Evolutionary conservation across 2,113 vertebrate genomes (phyloP).

Genomic region (Vimba vimba): DNA sequence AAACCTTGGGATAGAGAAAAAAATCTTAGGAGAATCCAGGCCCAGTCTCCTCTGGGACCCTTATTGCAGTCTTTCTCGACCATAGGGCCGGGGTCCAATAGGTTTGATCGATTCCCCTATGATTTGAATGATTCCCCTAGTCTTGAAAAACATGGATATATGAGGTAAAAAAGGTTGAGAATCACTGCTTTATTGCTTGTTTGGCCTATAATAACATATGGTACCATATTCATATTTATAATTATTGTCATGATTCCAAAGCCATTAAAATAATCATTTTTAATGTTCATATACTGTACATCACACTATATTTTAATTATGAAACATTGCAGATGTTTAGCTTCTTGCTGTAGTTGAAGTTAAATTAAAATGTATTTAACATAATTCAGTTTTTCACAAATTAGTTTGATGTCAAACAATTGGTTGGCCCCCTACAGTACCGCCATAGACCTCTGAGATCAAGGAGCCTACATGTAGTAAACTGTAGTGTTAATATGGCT

Average conservation of each 20-base stretch:
- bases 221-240: not conserved
- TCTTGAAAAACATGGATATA: too few species aligned
- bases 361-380: not conserved
- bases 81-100: not conserved
- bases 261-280: too few species aligned
- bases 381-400: not conserved
- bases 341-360: not conserved
- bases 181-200: too few species aligned
- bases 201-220: too few species aligned
- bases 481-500: constrained; percentile 12
- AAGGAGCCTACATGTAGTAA: not conserved
- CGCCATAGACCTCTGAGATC: not conserved
- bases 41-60: not conserved
- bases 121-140: too few species aligned
- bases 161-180: too few species aligned
- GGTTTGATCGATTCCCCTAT: too few species aligned
- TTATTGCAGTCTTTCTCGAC: not conserved
- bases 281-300: not conserved
- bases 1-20: too few species aligned
- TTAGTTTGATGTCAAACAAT: not conserved
- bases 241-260: not conserved
- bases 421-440: not conserved
- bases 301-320: not conserved
- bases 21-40: too few species aligned
- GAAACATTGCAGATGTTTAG: not conserved